Evolutionary conservation across 2,888 invertebrate genomes (phyloP).

Genomic region (Anthoptus insignis): DNA sequence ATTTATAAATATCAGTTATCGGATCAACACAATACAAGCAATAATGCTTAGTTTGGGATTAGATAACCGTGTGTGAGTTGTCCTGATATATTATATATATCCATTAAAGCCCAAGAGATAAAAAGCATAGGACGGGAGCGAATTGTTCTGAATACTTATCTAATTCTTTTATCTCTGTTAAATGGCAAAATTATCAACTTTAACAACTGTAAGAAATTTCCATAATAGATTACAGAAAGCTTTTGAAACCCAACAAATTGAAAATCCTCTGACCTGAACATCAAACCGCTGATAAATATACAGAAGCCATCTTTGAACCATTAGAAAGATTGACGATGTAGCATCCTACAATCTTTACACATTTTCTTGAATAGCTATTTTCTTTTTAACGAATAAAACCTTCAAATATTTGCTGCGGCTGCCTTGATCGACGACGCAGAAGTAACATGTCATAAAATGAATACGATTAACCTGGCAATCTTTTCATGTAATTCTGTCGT

Average conservation of each 20-base stretch:
- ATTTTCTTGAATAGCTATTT: constrained; percentile 2
- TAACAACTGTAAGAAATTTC: background rate
- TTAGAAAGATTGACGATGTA: constrained; percentile 9
- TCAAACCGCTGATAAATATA: constrained; percentile 11
- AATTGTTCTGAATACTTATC: no score
- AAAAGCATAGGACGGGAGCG: no score
- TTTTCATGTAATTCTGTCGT: background rate
- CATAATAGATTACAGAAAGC: constrained; percentile 6
- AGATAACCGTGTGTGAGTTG: no score
- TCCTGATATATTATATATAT: no score
- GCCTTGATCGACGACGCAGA: background rate
- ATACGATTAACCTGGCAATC: background rate
- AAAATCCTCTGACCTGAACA: background rate
- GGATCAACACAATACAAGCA: no score
- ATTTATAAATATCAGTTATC: no score
- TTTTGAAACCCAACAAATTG: background rate
- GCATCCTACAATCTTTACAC: constrained; percentile 2
- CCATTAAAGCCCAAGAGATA: no score
- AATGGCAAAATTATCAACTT: no score
- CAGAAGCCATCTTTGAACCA: background rate
- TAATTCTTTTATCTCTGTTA: no score
- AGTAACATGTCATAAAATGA: background rate
- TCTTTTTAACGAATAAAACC: background rate
- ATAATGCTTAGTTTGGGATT: no score
- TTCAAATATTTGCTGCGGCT: background rate